Conservation (phyloP, 2,797 vertebrate species). For the Melopsittacus undulatus region DNA sequence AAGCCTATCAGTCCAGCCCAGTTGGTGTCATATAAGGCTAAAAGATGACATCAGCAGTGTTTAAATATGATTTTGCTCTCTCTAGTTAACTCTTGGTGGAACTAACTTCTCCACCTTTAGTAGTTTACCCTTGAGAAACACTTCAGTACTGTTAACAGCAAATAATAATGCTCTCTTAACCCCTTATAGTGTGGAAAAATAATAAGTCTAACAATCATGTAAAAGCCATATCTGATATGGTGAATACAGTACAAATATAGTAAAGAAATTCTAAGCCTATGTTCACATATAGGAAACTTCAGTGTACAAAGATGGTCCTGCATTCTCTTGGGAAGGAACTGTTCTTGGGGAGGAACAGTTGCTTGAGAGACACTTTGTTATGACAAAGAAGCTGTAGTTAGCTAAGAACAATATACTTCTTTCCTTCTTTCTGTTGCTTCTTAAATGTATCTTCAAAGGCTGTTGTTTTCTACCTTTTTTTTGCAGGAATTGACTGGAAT, state of each 20-base stretch:
- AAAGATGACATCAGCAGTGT: neutral
- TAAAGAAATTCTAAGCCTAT: neutral
- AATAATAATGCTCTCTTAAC: neutral
- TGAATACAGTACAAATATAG: neutral
- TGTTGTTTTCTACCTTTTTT: neutral
- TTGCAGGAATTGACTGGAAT: neutral
- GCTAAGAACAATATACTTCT: neutral
- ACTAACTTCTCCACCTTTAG: neutral
- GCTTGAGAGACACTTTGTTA: accelerated
- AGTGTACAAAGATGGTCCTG: neutral
- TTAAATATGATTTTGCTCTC: neutral
- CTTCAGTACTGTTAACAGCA: neutral
- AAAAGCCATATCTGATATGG: neutral
- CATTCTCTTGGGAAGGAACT: neutral
- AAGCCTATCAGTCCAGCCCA: neutral
- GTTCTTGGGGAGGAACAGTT: neutral
- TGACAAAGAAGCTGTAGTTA: neutral
- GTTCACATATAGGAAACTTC: neutral
- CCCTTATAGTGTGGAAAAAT: neutral
- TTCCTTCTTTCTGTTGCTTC: neutral
- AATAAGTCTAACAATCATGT: neutral
- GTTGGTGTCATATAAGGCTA: neutral
- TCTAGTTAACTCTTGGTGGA: neutral
- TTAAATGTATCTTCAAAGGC: neutral
- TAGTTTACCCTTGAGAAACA: neutral